Conservation (phyloP, 2,888 invertebrate species). For the Acanthopleura granulata region DNA sequence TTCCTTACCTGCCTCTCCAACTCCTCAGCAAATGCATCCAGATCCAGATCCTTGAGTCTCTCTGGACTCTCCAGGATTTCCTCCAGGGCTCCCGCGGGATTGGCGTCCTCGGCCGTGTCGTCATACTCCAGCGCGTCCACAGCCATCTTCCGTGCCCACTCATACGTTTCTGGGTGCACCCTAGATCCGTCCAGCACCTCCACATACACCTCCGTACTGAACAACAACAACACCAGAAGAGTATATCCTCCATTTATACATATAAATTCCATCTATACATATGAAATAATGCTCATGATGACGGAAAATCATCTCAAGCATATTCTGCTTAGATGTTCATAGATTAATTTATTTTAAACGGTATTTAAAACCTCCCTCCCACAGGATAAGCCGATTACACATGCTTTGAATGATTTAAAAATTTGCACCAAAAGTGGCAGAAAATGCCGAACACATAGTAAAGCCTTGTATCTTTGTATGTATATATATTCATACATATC, state of each 20-base stretch:
- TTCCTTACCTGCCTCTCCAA: constrained; percentile 68
- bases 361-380: no score
- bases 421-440: no score
- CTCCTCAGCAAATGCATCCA: constrained; percentile 98
- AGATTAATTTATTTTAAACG: no score
- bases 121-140: constrained; percentile 99
- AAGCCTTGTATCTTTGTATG: no score
- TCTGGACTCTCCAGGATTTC: constrained; percentile 97
- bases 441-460: no score
- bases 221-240: not conserved
- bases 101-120: constrained; percentile 84
- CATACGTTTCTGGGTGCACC: constrained; percentile 99
- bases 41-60: constrained; percentile 92
- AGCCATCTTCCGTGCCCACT: constrained; percentile 99
- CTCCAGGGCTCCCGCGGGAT: constrained; percentile 96
- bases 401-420: no score
- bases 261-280: no score
- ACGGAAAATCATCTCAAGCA: no score
- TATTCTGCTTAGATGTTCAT: no score
- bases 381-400: no score
- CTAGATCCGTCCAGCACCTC: constrained; percentile 96
- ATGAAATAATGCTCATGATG: no score
- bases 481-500: no score
- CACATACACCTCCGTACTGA: constrained; percentile 90
- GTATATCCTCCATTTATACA: not conserved